These are phyloP conservation scores for Rutilus rutilus DNA, from an alignment of 2,113 vertebrate genomes.

Conservation along the genomic window DNA sequence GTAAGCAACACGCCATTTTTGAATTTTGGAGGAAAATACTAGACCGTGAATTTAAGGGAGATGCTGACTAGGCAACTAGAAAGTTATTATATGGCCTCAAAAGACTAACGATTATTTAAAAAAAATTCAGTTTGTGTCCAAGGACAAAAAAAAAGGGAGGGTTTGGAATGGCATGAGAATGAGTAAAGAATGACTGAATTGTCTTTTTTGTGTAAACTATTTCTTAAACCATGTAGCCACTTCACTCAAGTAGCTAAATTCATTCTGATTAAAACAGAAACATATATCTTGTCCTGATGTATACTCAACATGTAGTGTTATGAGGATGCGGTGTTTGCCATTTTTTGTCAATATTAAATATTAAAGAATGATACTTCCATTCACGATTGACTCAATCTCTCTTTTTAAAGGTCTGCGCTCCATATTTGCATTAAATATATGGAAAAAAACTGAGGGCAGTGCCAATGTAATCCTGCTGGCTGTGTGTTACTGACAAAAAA, in stretches of 20 bases:
- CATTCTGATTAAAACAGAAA: neutral
- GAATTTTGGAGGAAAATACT: neutral
- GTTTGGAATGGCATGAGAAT: neutral
- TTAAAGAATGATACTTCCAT: neutral
- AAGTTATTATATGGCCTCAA: neutral
- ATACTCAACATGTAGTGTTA: conserved; percentile 24
- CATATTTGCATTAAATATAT: neutral
- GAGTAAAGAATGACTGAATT: neutral
- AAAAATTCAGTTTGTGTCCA: neutral
- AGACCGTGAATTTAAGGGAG: too few species aligned
- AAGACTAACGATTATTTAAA: neutral
- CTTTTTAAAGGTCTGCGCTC: neutral
- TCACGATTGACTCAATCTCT: neutral
- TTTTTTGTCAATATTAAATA: neutral
- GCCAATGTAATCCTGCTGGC: conserved; percentile 8
- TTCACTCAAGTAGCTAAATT: neutral
- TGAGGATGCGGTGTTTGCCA: neutral
- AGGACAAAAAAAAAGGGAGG: neutral
- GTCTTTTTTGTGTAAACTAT: neutral
- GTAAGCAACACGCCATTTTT: neutral
- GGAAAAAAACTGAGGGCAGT: conserved; percentile 21
- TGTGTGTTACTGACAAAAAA: neutral
- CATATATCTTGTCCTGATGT: neutral
- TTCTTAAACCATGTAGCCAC: neutral
- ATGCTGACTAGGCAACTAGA: neutral